Percentiles rank a stretch among this genome's conserved stretches.
These are phyloP conservation scores for Rissa tridactyla DNA, from an alignment of 2,113 vertebrate species.

Conservation along the genomic window DNA sequence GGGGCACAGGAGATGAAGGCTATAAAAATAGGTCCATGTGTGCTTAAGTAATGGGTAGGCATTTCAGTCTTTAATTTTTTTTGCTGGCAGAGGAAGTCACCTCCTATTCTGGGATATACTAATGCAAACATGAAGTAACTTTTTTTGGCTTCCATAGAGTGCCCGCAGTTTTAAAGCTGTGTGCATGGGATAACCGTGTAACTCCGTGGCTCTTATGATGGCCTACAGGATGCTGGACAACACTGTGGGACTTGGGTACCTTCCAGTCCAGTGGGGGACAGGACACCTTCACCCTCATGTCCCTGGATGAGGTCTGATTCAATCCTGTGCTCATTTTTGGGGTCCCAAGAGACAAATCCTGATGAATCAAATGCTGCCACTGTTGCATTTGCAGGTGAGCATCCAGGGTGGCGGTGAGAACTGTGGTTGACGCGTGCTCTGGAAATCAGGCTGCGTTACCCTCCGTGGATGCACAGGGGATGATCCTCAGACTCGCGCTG, in stretches of 20 bases:
- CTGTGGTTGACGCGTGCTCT: background rate
- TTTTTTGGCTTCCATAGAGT: background rate
- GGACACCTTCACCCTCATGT: background rate
- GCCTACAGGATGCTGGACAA: background rate
- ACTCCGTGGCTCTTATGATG: fast-evolving
- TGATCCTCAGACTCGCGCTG: background rate
- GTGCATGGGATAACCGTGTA: background rate
- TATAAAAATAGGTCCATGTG: background rate
- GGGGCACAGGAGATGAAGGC: background rate
- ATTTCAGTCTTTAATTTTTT: background rate
- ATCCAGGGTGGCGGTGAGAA: background rate
- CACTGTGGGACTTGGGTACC: background rate
- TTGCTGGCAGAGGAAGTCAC: background rate
- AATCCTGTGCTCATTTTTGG: background rate
- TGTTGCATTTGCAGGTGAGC: background rate
- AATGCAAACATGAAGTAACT: background rate
- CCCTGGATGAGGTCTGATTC: background rate
- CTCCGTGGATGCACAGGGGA: background rate
- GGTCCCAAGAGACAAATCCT: background rate
- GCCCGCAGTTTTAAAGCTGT: background rate
- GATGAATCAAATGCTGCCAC: background rate
- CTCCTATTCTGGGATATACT: background rate
- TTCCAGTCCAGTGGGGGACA: background rate
- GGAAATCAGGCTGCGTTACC: background rate
- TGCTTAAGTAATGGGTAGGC: background rate